These are phyloP conservation scores for Venturia canescens DNA, from an alignment of 1,140 invertebrate genomes.

Conservation along the genomic window DNA sequence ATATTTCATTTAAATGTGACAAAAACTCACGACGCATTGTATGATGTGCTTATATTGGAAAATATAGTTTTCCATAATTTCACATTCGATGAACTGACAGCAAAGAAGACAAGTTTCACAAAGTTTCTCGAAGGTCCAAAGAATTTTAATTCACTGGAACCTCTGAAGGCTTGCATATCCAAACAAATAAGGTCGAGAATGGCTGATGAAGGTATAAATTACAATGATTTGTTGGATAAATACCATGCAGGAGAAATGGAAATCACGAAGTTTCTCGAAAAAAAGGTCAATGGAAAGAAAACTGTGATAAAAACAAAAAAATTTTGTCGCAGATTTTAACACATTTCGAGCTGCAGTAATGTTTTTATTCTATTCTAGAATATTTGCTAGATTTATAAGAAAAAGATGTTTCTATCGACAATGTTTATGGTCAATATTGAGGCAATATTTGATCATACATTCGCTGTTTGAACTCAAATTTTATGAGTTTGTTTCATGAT, in stretches of 20 bases:
- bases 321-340: neutral
- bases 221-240: neutral
- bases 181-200: slow-evolving; percentile 7
- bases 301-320: slow-evolving; percentile 11
- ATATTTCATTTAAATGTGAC: neutral
- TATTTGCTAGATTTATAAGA: too few relatives aligned
- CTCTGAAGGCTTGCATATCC: neutral
- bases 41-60: slow-evolving; percentile 6
- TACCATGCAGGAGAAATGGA: slow-evolving; percentile 6
- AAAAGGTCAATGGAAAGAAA: neutral
- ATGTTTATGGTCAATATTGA: neutral
- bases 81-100: neutral
- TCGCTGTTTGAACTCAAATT: slow-evolving; percentile 36
- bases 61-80: neutral
- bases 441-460: slow-evolving; percentile 34
- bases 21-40: neutral
- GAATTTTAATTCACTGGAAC: slow-evolving; percentile 17
- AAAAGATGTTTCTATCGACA: too few relatives aligned
- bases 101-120: neutral
- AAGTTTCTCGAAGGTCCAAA: neutral
- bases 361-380: slow-evolving; percentile 1
- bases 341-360: neutral
- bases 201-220: slow-evolving; percentile 11
- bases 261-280: neutral
- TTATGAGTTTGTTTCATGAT: neutral